phyloP scores from a whole-genome alignment of 35 echinoderm and acorn worm genomes.

The Hemicentrotus pulcherrimus region DNA sequence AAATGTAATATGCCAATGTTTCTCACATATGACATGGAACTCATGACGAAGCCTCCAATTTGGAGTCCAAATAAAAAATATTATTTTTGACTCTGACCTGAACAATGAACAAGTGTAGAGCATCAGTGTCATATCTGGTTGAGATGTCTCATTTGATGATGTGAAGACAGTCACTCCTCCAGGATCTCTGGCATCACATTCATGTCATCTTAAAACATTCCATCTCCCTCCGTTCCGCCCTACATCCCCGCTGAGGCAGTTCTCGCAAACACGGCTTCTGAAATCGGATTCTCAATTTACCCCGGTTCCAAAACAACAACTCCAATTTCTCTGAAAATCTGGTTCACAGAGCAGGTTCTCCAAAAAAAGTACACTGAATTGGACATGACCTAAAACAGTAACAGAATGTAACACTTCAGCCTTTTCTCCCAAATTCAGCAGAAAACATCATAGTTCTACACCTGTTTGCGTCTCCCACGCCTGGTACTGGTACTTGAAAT shows the following conservation, averaged over 20 bases:
- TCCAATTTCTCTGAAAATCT: slow-evolving; percentile 29
- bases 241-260: background rate
- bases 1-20: background rate
- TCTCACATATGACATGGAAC: background rate
- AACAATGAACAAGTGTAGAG: background rate
- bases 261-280: background rate
- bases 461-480: background rate
- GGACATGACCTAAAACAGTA: background rate
- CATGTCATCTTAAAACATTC: background rate
- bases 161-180: background rate
- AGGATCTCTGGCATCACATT: background rate
- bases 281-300: slow-evolving; percentile 19
- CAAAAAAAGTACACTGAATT: background rate
- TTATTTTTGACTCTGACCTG: background rate
- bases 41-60: background rate
- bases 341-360: background rate
- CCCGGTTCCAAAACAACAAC: slow-evolving; percentile 29
- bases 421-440: background rate
- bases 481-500: background rate
- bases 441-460: background rate
- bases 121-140: background rate
- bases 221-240: background rate
- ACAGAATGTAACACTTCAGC: background rate
- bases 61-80: background rate
- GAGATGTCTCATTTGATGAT: background rate